Percentiles rank a stretch among this genome's conserved stretches.
phyloP scores from a whole-genome alignment of 2,113 vertebrate genomes.

The Picathartes gymnocephalus region DNA sequence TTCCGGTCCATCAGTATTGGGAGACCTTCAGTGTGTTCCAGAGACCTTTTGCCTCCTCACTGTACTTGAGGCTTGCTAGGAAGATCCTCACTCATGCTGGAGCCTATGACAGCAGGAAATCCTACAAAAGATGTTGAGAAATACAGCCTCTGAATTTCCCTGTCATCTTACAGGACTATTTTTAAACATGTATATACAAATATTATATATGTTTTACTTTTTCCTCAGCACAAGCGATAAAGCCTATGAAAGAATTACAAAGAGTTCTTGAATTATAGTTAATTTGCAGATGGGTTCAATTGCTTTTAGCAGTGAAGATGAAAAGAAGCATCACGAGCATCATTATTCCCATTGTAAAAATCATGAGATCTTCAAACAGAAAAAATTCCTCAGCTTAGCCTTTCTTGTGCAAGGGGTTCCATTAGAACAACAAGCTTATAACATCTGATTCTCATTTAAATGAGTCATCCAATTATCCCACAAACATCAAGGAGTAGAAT shows the following conservation, averaged over 20 bases:
- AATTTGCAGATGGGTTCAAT: conserved; percentile 39
- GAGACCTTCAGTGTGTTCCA: neutral
- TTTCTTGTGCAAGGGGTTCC: conserved; percentile 12
- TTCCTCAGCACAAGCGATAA: conserved; percentile 22
- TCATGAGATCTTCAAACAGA: conserved; percentile 12
- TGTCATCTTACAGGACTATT: conserved; percentile 18
- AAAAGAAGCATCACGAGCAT: conserved; percentile 60
- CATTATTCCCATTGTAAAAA: neutral
- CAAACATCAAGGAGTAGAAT: neutral
- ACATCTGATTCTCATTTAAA: neutral
- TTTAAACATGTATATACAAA: conserved; percentile 7
- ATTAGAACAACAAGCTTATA: conserved; percentile 15
- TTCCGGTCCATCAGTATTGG: neutral
- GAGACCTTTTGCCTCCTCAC: neutral
- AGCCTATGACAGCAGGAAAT: conserved; percentile 5
- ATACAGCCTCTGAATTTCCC: conserved; percentile 7
- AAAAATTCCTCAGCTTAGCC: conserved; percentile 9
- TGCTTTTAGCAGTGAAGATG: conserved; percentile 42
- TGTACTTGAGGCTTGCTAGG: neutral
- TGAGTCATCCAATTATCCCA: neutral
- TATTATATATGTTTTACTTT: neutral
- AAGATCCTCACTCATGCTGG: neutral
- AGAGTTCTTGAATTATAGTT: conserved; percentile 47
- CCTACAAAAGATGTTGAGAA: neutral
- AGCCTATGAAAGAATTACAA: neutral